A percentile compares a stretch with the other conserved stretches of the same genome.
phyloP scores from a whole-genome alignment of 2,888 invertebrate genomes.

The Drosophila gaucha region DNA sequence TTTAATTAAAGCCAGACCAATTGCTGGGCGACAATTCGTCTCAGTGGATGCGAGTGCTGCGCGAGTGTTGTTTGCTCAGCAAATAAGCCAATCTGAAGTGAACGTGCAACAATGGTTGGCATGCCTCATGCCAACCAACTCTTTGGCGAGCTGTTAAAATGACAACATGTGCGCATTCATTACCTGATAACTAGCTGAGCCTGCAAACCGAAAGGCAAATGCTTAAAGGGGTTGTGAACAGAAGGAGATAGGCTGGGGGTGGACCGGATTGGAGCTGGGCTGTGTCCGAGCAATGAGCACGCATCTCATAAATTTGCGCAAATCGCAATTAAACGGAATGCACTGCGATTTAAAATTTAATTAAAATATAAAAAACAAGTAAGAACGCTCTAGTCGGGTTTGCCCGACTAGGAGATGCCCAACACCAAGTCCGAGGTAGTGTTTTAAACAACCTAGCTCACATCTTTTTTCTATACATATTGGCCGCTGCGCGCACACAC shows the following conservation, averaged over 20 bases:
- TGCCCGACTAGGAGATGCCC: too few relatives aligned
- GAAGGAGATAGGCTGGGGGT: neutral
- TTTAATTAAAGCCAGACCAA: constrained; percentile 55
- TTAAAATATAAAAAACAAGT: constrained; percentile 38
- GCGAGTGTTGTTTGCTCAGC: constrained; percentile 1
- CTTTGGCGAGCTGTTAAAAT: constrained; percentile 56
- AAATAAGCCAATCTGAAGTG: neutral
- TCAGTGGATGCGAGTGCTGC: neutral
- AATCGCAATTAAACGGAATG: constrained; percentile 49
- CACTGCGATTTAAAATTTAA: constrained; percentile 51
- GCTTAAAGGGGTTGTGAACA: neutral
- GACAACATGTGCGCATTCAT: constrained; percentile 62
- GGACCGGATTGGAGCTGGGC: neutral
- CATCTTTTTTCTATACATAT: too few relatives aligned
- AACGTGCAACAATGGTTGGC: constrained; percentile 57
- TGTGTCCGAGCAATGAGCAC: constrained; percentile 56
- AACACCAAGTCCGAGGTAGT: too few relatives aligned
- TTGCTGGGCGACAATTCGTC: constrained; percentile 22
- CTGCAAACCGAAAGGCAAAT: constrained; percentile 25
- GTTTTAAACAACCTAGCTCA: too few relatives aligned
- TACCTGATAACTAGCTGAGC: constrained; percentile 22
- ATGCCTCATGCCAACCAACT: constrained; percentile 48
- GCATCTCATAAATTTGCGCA: constrained; percentile 58
- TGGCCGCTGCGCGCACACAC: too few relatives aligned
- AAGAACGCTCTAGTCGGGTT: too few relatives aligned